phyloP scores from a whole-genome alignment of 1,140 invertebrate species.

The Phymorhynchus buccinoides region DNA sequence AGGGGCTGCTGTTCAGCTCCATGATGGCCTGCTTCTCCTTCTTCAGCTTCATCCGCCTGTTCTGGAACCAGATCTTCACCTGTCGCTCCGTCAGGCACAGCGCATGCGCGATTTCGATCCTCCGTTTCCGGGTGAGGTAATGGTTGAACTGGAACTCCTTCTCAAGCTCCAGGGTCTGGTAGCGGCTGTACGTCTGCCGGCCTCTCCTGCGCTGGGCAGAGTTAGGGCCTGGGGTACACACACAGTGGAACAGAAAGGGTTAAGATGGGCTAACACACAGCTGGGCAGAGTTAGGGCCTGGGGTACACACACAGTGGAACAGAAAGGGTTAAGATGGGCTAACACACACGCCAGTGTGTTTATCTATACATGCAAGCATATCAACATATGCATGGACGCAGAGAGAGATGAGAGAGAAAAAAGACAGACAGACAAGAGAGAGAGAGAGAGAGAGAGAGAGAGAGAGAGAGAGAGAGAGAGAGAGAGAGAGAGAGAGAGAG shows the following conservation, averaged over 20 bases:
- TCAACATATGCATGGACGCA: background rate
- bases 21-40: background rate
- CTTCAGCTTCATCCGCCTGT: background rate
- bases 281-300: background rate
- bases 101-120: constrained; percentile 6
- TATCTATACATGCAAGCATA: background rate
- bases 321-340: background rate
- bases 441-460: no score
- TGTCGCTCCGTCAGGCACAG: constrained; percentile 4
- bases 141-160: constrained; percentile 11
- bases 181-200: background rate
- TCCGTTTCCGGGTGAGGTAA: background rate
- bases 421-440: no score
- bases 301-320: background rate
- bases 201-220: background rate
- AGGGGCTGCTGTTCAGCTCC: background rate
- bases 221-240: background rate
- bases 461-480: no score
- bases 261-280: background rate
- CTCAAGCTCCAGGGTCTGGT: constrained; percentile 1
- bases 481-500: no score
- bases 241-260: background rate
- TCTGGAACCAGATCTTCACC: constrained; percentile 4
- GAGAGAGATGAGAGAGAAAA: background rate
- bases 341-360: background rate